Conservation (phyloP, 2,113 vertebrate species). For the Epinephelus moara region DNA sequence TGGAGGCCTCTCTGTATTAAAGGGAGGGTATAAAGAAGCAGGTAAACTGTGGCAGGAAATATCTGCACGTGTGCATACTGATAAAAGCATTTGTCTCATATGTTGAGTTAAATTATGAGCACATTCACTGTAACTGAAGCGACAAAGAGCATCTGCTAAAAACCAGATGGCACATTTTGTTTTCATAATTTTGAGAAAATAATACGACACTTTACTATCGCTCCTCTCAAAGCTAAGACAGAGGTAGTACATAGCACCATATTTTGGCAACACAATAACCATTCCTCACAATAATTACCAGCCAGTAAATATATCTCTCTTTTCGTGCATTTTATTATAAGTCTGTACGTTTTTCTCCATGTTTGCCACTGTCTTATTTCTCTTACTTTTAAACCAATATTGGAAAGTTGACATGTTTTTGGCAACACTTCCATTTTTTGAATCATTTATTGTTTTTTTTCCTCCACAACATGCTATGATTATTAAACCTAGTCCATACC, state of each 20-base stretch:
- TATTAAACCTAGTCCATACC: too few species aligned
- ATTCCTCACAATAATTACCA: background rate
- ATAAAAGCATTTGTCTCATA: background rate
- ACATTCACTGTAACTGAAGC: background rate
- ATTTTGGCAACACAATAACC: background rate
- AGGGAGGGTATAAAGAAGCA: background rate
- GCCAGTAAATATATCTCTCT: background rate
- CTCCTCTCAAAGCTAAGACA: background rate
- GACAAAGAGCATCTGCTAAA: background rate
- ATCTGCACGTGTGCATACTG: background rate
- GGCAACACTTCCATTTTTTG: background rate
- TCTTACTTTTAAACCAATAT: too few species aligned
- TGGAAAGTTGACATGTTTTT: background rate
- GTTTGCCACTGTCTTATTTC: too few species aligned
- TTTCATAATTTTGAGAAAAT: background rate
- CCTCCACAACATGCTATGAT: background rate
- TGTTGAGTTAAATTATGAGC: background rate
- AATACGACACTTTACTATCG: background rate
- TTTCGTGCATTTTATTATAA: background rate
- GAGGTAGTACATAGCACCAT: too few species aligned
- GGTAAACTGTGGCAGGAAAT: constrained; percentile 6
- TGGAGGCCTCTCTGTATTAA: background rate
- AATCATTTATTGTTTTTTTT: background rate
- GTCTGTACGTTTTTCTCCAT: background rate
- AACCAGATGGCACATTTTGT: background rate